Percentiles rank a stretch among this genome's conserved stretches.
These are phyloP conservation scores for Dipus sagitta DNA, from an alignment of 2,797 vertebrate species.

Conservation along the genomic window DNA sequence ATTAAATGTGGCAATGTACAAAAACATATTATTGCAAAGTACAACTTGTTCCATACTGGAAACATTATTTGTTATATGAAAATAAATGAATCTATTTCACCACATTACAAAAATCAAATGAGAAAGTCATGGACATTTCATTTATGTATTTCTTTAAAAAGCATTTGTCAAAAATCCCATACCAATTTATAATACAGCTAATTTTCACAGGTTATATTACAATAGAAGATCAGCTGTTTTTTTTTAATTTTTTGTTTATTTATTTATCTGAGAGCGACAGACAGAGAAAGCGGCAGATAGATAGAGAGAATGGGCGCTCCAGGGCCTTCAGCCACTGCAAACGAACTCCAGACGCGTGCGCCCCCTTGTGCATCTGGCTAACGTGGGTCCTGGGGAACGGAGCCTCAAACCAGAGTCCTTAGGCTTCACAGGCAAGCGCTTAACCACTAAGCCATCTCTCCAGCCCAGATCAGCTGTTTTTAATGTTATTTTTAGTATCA, in stretches of 20 bases:
- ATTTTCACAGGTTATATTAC: background rate
- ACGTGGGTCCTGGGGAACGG: too few species aligned
- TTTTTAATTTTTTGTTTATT: too few species aligned
- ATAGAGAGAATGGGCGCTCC: too few species aligned
- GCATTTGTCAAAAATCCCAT: background rate
- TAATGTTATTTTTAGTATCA: slow-evolving; percentile 40
- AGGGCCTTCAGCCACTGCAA: too few species aligned
- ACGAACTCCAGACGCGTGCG: too few species aligned
- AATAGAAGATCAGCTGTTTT: slow-evolving; percentile 35
- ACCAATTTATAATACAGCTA: slow-evolving; percentile 10
- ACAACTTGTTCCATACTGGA: slow-evolving; percentile 26
- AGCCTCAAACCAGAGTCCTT: too few species aligned
- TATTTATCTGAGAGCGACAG: too few species aligned
- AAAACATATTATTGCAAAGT: background rate
- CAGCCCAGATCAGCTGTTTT: slow-evolving; percentile 26
- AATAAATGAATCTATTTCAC: slow-evolving; percentile 38
- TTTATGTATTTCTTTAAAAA: background rate
- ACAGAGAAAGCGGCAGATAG: too few species aligned
- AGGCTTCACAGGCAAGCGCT: too few species aligned
- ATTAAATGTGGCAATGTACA: slow-evolving; percentile 1
- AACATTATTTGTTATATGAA: slow-evolving; percentile 54
- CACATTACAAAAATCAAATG: slow-evolving; percentile 23
- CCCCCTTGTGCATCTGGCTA: too few species aligned
- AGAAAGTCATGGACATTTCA: slow-evolving; percentile 48
- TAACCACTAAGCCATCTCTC: too few species aligned